Conservation (phyloP, 2,888 invertebrate genomes). For the Rotaria macrura region DNA sequence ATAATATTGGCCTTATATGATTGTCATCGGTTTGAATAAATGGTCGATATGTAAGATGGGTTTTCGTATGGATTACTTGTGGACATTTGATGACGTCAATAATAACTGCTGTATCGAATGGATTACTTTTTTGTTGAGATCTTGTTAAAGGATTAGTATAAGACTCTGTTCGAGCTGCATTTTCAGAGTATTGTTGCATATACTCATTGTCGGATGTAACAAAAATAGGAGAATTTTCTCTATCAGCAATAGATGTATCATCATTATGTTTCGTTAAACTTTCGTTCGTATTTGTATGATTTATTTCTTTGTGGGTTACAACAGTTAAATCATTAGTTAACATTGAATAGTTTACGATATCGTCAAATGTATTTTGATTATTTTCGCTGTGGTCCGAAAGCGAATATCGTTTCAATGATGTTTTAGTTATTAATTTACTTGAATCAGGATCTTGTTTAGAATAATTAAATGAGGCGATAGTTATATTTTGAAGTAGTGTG, state of each 20-base stretch:
- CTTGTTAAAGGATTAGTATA: neutral
- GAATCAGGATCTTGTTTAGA: neutral
- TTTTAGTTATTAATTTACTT: neutral
- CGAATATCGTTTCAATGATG: neutral
- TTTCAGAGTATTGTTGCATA: neutral
- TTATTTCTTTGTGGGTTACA: neutral
- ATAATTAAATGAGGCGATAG: neutral
- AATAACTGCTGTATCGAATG: neutral
- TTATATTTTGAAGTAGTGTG: neutral
- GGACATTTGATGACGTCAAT: neutral
- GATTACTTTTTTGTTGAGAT: too few species aligned
- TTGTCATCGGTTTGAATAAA: neutral
- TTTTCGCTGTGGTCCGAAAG: neutral
- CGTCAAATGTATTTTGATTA: neutral
- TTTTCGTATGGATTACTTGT: neutral
- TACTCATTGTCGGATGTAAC: neutral
- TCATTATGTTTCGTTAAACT: too few species aligned
- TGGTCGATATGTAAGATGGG: neutral
- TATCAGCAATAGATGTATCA: too few species aligned
- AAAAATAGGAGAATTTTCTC: neutral
- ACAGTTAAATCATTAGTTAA: neutral
- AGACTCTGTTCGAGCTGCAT: neutral
- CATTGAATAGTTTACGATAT: neutral
- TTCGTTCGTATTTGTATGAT: too few species aligned
- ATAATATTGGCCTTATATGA: neutral